phyloP scores from a whole-genome alignment of 2,888 invertebrate genomes.

The Dorcus parallelipipedus region DNA sequence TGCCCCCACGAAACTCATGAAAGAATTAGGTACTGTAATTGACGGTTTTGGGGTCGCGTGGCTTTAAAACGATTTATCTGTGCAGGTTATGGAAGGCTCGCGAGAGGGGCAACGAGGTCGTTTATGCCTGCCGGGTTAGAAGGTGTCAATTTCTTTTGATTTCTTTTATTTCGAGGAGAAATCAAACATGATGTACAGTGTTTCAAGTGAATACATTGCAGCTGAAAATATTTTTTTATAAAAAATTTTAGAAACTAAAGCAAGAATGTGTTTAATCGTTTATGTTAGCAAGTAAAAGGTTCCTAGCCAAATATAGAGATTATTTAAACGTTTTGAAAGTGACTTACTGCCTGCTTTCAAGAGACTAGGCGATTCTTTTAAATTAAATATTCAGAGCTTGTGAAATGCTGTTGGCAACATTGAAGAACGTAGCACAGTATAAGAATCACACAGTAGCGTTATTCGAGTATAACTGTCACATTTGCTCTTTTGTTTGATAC shows the following conservation, averaged over 20 bases:
- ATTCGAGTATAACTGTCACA: too few relatives aligned
- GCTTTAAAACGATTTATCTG: background rate
- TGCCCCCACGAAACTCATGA: conserved; percentile 77
- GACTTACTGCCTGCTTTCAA: too few relatives aligned
- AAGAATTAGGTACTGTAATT: conserved; percentile 59
- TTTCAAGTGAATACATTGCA: too few relatives aligned
- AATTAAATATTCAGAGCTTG: background rate
- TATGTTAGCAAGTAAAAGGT: too few relatives aligned
- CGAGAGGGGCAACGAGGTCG: conserved; percentile 55
- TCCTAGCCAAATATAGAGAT: too few relatives aligned
- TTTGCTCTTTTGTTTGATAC: too few relatives aligned
- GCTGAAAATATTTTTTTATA: too few relatives aligned
- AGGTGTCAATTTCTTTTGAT: conserved; percentile 57
- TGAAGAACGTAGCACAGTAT: too few relatives aligned
- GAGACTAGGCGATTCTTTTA: background rate
- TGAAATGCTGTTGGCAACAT: background rate
- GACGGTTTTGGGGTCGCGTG: background rate
- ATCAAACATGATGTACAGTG: too few relatives aligned
- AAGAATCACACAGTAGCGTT: too few relatives aligned
- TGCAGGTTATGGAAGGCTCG: conserved; percentile 59
- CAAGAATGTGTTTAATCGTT: too few relatives aligned
- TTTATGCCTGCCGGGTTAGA: conserved; percentile 70
- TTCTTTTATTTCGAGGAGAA: conserved; percentile 6
- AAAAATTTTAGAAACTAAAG: too few relatives aligned
- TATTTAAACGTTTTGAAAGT: background rate